Evolutionary conservation across 2,888 invertebrate species (phyloP).

Genomic region (Punctoribates punctum): DNA sequence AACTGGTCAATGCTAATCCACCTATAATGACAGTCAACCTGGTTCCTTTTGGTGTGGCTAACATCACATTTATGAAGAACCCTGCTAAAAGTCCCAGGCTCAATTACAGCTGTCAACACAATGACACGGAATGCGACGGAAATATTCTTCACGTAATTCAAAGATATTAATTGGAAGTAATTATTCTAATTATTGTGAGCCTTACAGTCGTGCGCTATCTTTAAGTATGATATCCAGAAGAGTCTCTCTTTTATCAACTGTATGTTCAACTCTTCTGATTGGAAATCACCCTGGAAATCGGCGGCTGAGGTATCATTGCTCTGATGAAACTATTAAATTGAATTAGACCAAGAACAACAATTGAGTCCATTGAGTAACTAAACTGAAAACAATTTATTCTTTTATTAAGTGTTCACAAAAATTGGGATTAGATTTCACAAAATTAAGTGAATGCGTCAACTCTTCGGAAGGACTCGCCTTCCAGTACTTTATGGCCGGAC

Average conservation of each 20-base stretch:
- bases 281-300: not conserved
- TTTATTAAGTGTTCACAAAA: not conserved
- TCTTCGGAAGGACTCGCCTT: not conserved
- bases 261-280: constrained; percentile 1
- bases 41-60: not conserved
- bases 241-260: not conserved
- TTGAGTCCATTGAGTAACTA: no score
- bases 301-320: not conserved
- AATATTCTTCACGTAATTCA: constrained; percentile 1
- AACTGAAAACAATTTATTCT: no score
- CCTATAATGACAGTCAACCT: not conserved
- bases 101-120: not conserved
- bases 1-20: not conserved
- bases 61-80: not conserved
- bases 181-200: no score
- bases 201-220: no score
- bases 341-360: no score
- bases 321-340: no score
- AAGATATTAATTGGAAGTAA: no score
- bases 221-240: not conserved
- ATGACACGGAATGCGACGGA: not conserved
- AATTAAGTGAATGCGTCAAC: not conserved
- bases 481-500: not conserved
- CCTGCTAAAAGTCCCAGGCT: not conserved
- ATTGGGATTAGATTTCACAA: not conserved